Evolutionary conservation across 1,140 invertebrate genomes (phyloP), one percentile per base, ranked within the genome.

Genomic region (Sinella curviseta): DNA sequence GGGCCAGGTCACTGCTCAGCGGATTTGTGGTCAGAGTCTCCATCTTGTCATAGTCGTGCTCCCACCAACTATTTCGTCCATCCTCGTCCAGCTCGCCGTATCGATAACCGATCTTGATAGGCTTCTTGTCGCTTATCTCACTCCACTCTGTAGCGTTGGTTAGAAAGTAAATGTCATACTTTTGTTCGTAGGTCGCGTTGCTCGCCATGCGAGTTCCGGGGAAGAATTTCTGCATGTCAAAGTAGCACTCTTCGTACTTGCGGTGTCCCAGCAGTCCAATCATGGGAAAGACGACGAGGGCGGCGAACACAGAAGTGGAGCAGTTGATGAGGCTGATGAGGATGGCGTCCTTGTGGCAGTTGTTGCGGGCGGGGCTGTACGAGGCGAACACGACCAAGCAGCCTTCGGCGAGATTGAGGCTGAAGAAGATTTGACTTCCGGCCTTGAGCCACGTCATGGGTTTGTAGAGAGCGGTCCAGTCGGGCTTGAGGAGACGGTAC

Each of bases 361-460:
- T 86, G 83, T 87, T 87, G 76, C 86, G 87, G n/a, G 86, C 73
- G n/a, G 84, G 85, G 76, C 87, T 88, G 82, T 87, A 87, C 0
- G 86, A 87, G 20, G 84, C 85, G 75, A 87, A 87, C 8, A 87
- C 86, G 33, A 87, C 87, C 1, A 87, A 78, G 1, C 86, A 86
- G 76, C 89, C 88, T 78, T 88, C 89, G n/a, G 86, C 89, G 74
- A 88, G 83, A 39, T 89, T 89, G 48, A 89, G 84, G 26, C 86
- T 87, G 83, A 88, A 89, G 85, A 89, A 89, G 67, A 89, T 88
- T 84, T 89, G 88, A 16, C 87, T 88, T 16, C 88, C 88, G 0
- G 88, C 89, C 73, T 88, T 88, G 33, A 88, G 85, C 88, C 88
- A 89, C n/a, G 88, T 88, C 84, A 80, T 81, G 1, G 83, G 82